phyloP scores from a whole-genome alignment of 2,888 invertebrate genomes.

The Sycophila texana region DNA sequence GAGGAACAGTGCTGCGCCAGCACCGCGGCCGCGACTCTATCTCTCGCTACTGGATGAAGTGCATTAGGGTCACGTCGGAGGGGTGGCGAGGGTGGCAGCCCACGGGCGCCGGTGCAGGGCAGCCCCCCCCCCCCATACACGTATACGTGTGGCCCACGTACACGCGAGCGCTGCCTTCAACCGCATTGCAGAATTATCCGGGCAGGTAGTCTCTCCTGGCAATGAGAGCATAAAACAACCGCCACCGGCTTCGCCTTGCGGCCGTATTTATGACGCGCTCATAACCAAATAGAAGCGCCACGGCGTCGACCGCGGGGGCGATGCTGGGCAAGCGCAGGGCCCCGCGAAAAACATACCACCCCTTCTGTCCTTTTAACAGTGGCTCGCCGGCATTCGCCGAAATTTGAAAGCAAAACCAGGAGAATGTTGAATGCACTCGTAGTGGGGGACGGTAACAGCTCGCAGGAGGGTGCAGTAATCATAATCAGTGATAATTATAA shows the following conservation, averaged over 20 bases:
- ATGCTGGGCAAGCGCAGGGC: too few relatives aligned
- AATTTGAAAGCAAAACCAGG: too few relatives aligned
- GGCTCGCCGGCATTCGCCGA: too few relatives aligned
- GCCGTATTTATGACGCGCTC: slow-evolving; percentile 71
- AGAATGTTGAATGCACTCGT: too few relatives aligned
- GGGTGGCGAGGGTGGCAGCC: slow-evolving; percentile 54
- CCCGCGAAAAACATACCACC: too few relatives aligned
- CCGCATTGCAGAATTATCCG: slow-evolving; percentile 74
- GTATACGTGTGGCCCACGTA: neutral
- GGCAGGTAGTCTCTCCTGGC: slow-evolving; percentile 61
- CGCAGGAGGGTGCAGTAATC: too few relatives aligned
- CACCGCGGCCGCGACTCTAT: neutral
- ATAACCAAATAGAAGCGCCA: slow-evolving; percentile 59
- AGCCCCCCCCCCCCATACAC: neutral
- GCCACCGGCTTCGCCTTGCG: slow-evolving; percentile 60
- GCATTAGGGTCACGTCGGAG: slow-evolving; percentile 54
- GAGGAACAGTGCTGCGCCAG: slow-evolving; percentile 5
- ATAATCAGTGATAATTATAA: too few relatives aligned
- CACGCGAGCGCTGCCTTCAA: slow-evolving; percentile 60
- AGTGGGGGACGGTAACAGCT: too few relatives aligned
- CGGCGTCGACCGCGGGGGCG: too few relatives aligned
- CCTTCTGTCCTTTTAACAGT: too few relatives aligned
- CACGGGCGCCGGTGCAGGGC: slow-evolving; percentile 1
- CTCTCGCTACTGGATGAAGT: slow-evolving; percentile 39
- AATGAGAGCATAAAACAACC: slow-evolving; percentile 70